Evolutionary conservation across 53 echinoderm and acorn worm species (phyloP).

Genomic region (Astropecten irregularis): DNA sequence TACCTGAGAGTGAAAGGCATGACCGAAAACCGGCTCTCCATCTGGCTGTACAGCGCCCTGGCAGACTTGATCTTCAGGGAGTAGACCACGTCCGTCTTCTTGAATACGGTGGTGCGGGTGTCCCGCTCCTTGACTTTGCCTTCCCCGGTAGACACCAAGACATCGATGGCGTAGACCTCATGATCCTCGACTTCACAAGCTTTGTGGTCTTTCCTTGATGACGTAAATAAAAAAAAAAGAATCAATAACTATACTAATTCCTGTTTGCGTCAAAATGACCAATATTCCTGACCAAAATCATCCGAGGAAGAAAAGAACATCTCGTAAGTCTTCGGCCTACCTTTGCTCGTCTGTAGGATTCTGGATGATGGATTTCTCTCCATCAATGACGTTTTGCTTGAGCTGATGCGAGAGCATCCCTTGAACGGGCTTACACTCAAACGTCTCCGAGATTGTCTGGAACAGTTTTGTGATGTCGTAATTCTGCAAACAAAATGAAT

Average conservation of each 20-base stretch:
- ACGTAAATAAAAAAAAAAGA: neutral
- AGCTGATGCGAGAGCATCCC: conserved; percentile 98
- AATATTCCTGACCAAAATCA: no score
- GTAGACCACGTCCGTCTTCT: conserved; percentile 80
- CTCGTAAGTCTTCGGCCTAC: conserved; percentile 34
- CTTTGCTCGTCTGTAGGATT: conserved; percentile 93
- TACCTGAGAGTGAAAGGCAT: conserved; percentile 96
- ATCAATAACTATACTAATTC: no score
- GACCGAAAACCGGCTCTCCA: conserved; percentile 62
- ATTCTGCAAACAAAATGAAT: no score
- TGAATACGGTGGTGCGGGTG: conserved; percentile 79
- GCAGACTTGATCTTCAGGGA: conserved; percentile 82
- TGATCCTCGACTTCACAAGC: conserved; percentile 79
- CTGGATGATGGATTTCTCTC: conserved; percentile 96
- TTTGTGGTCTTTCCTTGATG: conserved; percentile 80
- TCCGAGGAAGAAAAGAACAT: neutral
- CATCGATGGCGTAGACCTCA: conserved; percentile 92
- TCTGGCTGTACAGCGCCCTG: conserved; percentile 70
- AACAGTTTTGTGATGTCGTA: conserved; percentile 88
- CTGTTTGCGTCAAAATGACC: no score
- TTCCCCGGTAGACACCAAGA: conserved; percentile 85
- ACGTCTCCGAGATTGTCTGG: conserved; percentile 74
- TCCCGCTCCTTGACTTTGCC: conserved; percentile 88
- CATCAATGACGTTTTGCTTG: conserved; percentile 87
- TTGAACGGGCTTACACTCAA: conserved; percentile 81